A percentile compares a stretch with the other conserved stretches of the same genome.
Conservation (phyloP, 2,888 invertebrate species). For the Sthenelais limicola region DNA sequence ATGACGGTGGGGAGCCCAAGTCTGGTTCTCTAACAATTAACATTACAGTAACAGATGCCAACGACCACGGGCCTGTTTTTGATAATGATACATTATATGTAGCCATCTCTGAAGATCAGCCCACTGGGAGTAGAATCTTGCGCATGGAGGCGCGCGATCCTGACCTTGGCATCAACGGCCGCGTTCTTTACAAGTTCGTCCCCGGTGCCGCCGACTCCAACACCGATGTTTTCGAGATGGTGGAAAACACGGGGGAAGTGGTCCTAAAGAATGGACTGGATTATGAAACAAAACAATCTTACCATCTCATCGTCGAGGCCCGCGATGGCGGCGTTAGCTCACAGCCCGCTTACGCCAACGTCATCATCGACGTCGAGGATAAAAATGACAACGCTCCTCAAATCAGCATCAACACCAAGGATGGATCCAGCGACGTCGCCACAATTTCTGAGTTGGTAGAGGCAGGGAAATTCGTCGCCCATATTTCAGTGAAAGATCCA, state of each 20-base stretch:
- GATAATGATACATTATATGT: slow-evolving; percentile 89
- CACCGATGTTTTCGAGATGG: slow-evolving; percentile 29
- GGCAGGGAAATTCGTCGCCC: slow-evolving; percentile 41
- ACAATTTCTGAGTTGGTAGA: slow-evolving; percentile 36
- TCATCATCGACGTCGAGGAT: slow-evolving; percentile 46
- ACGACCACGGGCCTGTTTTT: slow-evolving; percentile 91
- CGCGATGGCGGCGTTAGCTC: slow-evolving; percentile 49
- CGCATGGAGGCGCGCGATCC: slow-evolving; percentile 37
- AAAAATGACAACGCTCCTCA: slow-evolving; percentile 43
- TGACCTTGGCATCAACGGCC: slow-evolving; percentile 42
- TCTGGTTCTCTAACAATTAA: slow-evolving; percentile 64
- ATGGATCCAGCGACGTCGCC: slow-evolving; percentile 21
- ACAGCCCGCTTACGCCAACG: slow-evolving; percentile 47
- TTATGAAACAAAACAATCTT: slow-evolving; percentile 36
- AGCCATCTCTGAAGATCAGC: slow-evolving; percentile 87
- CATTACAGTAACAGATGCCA: slow-evolving; percentile 67
- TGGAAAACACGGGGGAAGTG: slow-evolving; percentile 37
- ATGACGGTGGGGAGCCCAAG: slow-evolving; percentile 41
- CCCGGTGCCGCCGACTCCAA: background rate
- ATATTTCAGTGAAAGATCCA: slow-evolving; percentile 42
- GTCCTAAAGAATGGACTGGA: slow-evolving; percentile 20
- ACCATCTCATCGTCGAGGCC: slow-evolving; percentile 50
- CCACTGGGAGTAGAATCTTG: slow-evolving; percentile 76
- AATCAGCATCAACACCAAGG: slow-evolving; percentile 39
- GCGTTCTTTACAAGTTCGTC: slow-evolving; percentile 33